These are phyloP conservation scores for Pyrochroa serraticornis DNA, from an alignment of 2,888 invertebrate species.

Conservation along the genomic window DNA sequence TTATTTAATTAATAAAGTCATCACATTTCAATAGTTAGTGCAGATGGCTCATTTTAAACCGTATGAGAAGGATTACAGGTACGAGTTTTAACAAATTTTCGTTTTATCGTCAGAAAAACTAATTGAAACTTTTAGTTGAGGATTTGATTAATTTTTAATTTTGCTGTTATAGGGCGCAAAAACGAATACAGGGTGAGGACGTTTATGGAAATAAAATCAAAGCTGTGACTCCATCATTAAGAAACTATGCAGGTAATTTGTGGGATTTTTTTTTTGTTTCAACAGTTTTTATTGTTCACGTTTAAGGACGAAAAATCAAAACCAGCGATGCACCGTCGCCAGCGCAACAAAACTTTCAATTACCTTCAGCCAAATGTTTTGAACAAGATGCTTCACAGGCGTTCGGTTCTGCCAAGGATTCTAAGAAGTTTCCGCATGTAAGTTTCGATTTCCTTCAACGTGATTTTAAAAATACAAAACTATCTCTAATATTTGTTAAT, in stretches of 20 bases:
- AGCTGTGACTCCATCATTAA: conserved; percentile 52
- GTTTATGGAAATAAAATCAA: conserved; percentile 78
- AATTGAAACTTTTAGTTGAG: conserved; percentile 34
- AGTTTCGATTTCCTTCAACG: no score
- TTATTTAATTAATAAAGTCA: conserved; percentile 9
- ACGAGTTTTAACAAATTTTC: conserved; percentile 22
- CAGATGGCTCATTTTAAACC: conserved; percentile 48
- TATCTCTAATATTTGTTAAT: no score
- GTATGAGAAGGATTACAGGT: conserved; percentile 48
- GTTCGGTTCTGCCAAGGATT: no score
- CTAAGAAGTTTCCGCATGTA: no score
- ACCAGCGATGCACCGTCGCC: not conserved
- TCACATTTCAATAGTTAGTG: not conserved
- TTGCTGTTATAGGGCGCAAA: conserved; percentile 68
- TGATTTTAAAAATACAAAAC: no score
- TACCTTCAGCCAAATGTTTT: not conserved
- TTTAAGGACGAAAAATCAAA: not conserved
- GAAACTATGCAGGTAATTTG: conserved; percentile 42
- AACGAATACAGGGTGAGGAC: conserved; percentile 84
- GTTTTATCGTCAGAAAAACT: conserved; percentile 4
- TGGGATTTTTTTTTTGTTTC: conserved; percentile 1
- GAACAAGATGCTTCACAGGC: no score
- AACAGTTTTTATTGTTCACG: not conserved
- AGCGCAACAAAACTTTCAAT: not conserved
- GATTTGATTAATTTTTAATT: conserved; percentile 22